phyloP scores from a whole-genome alignment of 2,113 vertebrate species.

The Leucoraja erinaceus region DNA sequence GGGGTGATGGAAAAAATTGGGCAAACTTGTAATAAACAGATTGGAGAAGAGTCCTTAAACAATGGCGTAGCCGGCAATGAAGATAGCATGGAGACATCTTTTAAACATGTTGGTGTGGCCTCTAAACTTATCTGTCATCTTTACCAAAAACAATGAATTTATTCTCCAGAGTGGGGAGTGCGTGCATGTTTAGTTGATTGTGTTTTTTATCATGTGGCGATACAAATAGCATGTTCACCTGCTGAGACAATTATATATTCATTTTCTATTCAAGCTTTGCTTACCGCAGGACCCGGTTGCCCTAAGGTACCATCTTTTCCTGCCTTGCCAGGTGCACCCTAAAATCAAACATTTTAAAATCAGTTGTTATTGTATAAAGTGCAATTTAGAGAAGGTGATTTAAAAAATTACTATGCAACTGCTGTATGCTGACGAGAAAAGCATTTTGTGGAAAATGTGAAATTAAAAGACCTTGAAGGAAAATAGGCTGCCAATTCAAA shows the following conservation, averaged over 20 bases:
- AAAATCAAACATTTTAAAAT: neutral
- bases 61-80: too few relatives aligned
- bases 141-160: neutral
- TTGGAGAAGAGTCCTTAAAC: neutral
- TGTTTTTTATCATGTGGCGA: too few relatives aligned
- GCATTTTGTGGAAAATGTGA: neutral
- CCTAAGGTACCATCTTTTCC: neutral
- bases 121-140: too few relatives aligned
- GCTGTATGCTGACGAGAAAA: neutral
- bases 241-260: neutral
- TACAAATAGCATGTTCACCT: neutral
- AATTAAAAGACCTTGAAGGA: neutral
- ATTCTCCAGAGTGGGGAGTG: neutral
- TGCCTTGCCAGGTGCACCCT: neutral
- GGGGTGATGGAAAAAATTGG: neutral
- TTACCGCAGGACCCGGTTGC: neutral
- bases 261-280: neutral
- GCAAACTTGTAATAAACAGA: neutral
- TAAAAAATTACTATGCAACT: neutral
- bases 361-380: neutral
- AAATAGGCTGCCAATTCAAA: neutral
- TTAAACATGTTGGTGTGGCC: neutral
- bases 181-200: neutral
- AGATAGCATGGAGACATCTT: neutral
- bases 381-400: neutral